A percentile compares a stretch with the other conserved stretches of the same genome.
Evolutionary conservation across 2,113 vertebrate genomes (phyloP).

Genomic region (Copsychus sechellarum): DNA sequence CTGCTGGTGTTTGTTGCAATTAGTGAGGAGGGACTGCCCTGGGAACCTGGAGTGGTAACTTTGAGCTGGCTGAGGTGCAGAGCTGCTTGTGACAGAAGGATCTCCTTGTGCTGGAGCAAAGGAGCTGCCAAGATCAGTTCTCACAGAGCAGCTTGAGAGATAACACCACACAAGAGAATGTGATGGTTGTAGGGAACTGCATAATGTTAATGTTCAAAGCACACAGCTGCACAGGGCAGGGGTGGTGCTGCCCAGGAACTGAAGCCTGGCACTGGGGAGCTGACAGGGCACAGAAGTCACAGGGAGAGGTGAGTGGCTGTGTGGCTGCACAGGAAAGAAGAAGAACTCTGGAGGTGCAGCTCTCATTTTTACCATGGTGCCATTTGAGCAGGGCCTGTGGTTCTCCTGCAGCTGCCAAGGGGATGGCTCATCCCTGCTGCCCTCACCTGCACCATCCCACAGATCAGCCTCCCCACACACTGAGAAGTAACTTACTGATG

Average conservation of each 20-base stretch:
- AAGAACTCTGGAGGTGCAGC: not conserved
- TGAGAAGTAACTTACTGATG: not conserved
- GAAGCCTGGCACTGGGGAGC: not conserved
- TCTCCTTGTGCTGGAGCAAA: not conserved
- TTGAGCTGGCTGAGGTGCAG: not conserved
- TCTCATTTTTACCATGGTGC: not conserved
- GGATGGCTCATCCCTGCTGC: not conserved
- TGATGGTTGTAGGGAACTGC: not conserved
- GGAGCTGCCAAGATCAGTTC: not conserved
- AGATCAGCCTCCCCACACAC: not conserved
- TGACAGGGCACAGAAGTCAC: not conserved
- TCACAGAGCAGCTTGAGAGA: not conserved
- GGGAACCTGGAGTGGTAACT: not conserved
- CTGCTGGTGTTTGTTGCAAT: not conserved
- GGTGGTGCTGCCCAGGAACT: not conserved
- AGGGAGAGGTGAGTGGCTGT: not conserved
- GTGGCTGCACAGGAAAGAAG: not conserved
- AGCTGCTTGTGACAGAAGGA: not conserved
- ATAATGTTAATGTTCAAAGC: not conserved
- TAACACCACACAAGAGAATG: accelerated
- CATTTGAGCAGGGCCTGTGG: not conserved
- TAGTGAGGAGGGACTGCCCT: not conserved
- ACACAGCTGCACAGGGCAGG: not conserved
- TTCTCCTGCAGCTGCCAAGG: not conserved
- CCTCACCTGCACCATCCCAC: not conserved